These are phyloP conservation scores for Loxodonta africana DNA, from an alignment of 2,113 vertebrate genomes.

Conservation along the genomic window DNA sequence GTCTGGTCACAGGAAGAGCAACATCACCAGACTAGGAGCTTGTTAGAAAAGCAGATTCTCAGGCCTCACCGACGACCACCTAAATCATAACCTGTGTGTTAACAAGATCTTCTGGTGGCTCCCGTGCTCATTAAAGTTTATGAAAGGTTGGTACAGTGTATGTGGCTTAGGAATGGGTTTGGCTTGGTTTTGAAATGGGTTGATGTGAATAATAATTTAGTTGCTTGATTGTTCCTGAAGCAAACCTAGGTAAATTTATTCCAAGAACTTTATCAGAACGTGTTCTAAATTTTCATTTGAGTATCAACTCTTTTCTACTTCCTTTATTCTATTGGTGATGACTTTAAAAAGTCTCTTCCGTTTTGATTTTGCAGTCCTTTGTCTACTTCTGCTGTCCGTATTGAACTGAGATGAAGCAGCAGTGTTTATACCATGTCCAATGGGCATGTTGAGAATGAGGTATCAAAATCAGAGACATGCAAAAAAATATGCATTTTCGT, in stretches of 20 bases:
- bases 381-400: background rate
- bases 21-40: accelerated
- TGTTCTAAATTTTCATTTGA: background rate
- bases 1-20: accelerated
- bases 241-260: background rate
- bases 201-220: background rate
- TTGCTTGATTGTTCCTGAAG: background rate
- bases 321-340: background rate
- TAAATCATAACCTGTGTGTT: background rate
- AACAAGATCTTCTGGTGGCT: background rate
- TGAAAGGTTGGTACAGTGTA: accelerated
- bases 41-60: background rate
- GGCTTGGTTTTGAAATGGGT: background rate
- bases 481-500: background rate
- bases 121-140: too few species aligned
- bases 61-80: accelerated
- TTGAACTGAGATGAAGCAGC: background rate
- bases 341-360: background rate
- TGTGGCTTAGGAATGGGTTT: background rate
- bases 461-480: background rate
- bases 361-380: background rate
- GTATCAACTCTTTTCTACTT: background rate
- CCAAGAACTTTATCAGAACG: background rate
- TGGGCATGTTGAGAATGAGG: background rate
- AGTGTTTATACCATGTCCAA: background rate